These are phyloP conservation scores for Aleiodes alternator DNA, from an alignment of 2,888 invertebrate genomes.

Conservation along the genomic window DNA sequence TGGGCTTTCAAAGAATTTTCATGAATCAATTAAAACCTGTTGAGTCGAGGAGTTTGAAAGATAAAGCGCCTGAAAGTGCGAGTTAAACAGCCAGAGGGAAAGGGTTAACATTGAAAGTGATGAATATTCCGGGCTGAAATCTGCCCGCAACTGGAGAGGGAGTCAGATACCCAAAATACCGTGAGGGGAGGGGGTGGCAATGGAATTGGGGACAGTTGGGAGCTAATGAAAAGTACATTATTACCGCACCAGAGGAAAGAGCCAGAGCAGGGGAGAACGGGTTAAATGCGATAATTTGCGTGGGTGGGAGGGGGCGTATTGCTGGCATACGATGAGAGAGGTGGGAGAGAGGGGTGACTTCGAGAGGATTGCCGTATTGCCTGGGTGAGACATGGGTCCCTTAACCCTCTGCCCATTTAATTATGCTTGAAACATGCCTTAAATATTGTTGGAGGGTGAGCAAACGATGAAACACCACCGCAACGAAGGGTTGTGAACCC, in stretches of 20 bases:
- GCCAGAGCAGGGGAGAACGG: constrained; percentile 55
- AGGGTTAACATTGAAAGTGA: constrained; percentile 57
- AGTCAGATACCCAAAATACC: constrained; percentile 28
- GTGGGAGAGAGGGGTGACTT: constrained; percentile 29
- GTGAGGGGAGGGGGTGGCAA: constrained; percentile 24
- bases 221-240: constrained; percentile 74
- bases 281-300: constrained; percentile 74
- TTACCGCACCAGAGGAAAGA: constrained; percentile 56
- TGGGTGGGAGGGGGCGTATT: constrained; percentile 65
- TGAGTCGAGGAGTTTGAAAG: constrained; percentile 5
- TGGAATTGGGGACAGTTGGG: constrained; percentile 61
- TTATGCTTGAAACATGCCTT: constrained; percentile 74
- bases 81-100: constrained; percentile 18
- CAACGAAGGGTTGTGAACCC: constrained; percentile 68
- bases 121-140: constrained; percentile 71
- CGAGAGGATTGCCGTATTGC: constrained; percentile 58
- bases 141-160: constrained; percentile 52
- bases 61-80: constrained; percentile 25
- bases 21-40: constrained; percentile 35
- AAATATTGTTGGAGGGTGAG: constrained; percentile 73
- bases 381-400: constrained; percentile 26
- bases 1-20: background rate
- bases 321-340: constrained; percentile 18
- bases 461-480: constrained; percentile 53
- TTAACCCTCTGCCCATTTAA: constrained; percentile 72